A percentile compares a stretch with the other conserved stretches of the same genome.
phyloP scores from a whole-genome alignment of 2,113 vertebrate genomes.

The Ginglymostoma cirratum region DNA sequence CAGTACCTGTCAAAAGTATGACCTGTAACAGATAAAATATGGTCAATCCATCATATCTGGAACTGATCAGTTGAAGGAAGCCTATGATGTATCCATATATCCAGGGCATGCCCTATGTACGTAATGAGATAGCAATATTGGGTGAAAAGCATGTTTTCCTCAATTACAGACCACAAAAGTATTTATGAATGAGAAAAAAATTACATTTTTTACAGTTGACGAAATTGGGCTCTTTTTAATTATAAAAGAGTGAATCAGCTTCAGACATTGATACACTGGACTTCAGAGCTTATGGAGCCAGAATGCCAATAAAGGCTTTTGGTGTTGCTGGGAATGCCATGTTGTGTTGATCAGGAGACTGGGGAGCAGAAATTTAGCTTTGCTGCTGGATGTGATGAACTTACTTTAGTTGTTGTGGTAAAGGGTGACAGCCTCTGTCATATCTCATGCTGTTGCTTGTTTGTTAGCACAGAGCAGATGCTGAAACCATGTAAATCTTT shows the following conservation, averaged over 20 bases:
- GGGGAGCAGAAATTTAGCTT: background rate
- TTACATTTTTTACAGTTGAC: background rate
- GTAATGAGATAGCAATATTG: background rate
- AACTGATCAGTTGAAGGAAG: background rate
- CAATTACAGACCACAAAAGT: background rate
- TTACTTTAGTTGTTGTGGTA: background rate
- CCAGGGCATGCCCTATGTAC: background rate
- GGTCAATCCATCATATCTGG: background rate
- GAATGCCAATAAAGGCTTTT: background rate
- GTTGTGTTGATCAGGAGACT: background rate
- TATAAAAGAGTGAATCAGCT: background rate
- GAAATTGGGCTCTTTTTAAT: background rate
- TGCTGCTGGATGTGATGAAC: background rate
- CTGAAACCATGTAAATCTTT: constrained; percentile 19
- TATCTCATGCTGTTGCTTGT: constrained; percentile 12
- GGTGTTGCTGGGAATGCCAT: background rate
- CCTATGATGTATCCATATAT: background rate
- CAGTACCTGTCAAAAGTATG: background rate
- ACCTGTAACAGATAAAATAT: background rate
- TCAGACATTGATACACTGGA: background rate
- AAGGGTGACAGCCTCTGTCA: constrained; percentile 14
- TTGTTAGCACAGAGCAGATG: background rate
- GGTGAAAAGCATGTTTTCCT: background rate
- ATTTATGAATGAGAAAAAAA: background rate
- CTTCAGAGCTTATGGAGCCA: background rate